These are phyloP conservation scores for Sebastes trivittatus DNA, from an alignment of 2,797 vertebrate genomes.

Conservation along the genomic window DNA sequence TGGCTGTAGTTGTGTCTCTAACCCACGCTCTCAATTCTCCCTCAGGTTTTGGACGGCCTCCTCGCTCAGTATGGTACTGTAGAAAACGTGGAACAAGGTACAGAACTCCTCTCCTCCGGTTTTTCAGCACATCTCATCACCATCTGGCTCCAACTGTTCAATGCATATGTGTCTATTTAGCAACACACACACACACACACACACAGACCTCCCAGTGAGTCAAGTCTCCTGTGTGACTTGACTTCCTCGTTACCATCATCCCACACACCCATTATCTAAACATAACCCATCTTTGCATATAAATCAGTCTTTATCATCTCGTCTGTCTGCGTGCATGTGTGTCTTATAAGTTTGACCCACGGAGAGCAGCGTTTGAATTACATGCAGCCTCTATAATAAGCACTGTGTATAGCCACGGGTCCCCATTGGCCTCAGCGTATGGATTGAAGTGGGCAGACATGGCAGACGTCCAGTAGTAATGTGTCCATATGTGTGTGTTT, in stretches of 20 bases:
- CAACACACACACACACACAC: slow-evolving; percentile 17
- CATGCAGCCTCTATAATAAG: slow-evolving; percentile 63
- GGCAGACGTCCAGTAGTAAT: slow-evolving; percentile 63
- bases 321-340: slow-evolving; percentile 30
- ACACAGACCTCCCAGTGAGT: slow-evolving; percentile 65
- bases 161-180: slow-evolving; percentile 49
- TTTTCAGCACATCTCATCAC: slow-evolving; percentile 2
- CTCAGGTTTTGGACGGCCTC: slow-evolving; percentile 91
- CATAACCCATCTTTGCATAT: slow-evolving; percentile 64
- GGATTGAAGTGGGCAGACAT: slow-evolving; percentile 72
- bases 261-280: slow-evolving; percentile 70
- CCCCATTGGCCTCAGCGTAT: slow-evolving; percentile 42
- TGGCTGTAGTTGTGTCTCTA: not conserved
- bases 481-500: slow-evolving; percentile 29
- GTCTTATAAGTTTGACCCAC: slow-evolving; percentile 29
- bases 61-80: slow-evolving; percentile 93
- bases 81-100: slow-evolving; percentile 97
- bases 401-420: slow-evolving; percentile 43
- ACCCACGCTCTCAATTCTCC: slow-evolving; percentile 48
- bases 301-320: slow-evolving; percentile 60
- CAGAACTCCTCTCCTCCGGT: slow-evolving; percentile 18
- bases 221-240: slow-evolving; percentile 56
- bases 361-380: slow-evolving; percentile 37
- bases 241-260: slow-evolving; percentile 59
- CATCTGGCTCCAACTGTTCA: slow-evolving; percentile 34